Base-by-base conservation (phyloP, 2,888 invertebrate species). In the Agapetus fuscipes region DNA sequence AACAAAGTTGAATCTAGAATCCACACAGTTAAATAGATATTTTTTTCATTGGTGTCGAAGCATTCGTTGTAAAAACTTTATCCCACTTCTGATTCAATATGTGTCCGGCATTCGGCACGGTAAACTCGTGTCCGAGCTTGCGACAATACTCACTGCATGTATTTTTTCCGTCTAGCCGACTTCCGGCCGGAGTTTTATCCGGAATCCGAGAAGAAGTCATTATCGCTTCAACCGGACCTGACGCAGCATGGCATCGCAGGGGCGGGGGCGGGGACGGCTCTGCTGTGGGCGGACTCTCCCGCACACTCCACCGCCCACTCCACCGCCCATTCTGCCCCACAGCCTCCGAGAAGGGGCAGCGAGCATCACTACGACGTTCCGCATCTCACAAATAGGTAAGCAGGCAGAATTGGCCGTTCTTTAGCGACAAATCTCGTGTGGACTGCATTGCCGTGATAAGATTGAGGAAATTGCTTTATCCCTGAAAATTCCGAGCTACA, bases 301-400 rank as follows among this genome's bases (percentile, higher is more conserved):
- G 56, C 56, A 7, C 37, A 32, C 10, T 14, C 28, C 12, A n/a
- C 54, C 52, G n/a, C n/a, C n/a, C n/a, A 39, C 13, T 53, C 52
- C 37, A 50, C 52, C 37, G 20, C 20, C 20, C 20, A 6, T 6
- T 9, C 20, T 4, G 48, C 48, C n/a, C 42, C 48, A 14, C 49
- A 44, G 37, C 59, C 66, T 53, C 63, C 74, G 29, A 62, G 75
- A 49, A 76, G 76, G 43, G 71, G 76, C 45, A 78, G 78, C 42
- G 83, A 83, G 54, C 83, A 83, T 59, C 82, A 83, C 56, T 83
- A 83, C 61, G 83, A 83, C 59, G 82, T 83, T 10, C 83, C 83
- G 24, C 81, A 81, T 61, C 62, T 81, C 49, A 74, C 77, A 32
- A 65, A 71, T 44, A 70, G 61, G 64, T 64, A 55, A 55, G 56